A percentile compares a stretch with the other conserved stretches of the same genome.
Evolutionary conservation across 2,797 vertebrate genomes (phyloP).

Genomic region (Falco rusticolus): DNA sequence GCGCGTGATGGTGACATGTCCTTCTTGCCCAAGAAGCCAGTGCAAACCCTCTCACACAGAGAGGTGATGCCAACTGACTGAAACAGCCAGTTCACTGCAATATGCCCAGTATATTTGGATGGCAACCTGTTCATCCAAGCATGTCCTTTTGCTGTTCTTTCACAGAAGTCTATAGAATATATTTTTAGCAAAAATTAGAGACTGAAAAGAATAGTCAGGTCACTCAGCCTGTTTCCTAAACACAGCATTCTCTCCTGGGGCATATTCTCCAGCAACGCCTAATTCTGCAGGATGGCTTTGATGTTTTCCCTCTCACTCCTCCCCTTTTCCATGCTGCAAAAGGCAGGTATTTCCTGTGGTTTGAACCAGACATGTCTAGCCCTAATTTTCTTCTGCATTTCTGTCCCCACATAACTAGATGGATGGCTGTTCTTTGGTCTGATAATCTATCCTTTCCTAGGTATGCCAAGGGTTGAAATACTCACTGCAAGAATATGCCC

Average conservation of each 20-base stretch:
- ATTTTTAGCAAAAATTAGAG: not conserved
- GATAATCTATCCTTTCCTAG: not conserved
- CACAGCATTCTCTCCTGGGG: accelerated
- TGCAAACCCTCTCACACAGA: not conserved
- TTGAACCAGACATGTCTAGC: not conserved
- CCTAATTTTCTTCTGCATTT: not conserved
- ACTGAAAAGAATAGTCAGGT: not conserved
- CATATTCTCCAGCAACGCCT: not conserved
- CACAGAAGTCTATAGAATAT: not conserved
- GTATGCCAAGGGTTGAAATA: not conserved
- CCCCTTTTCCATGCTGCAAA: not conserved
- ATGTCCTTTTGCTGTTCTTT: not conserved
- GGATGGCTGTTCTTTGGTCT: not conserved
- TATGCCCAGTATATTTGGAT: not conserved
- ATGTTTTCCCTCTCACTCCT: not conserved
- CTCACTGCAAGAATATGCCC: not conserved
- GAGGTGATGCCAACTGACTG: not conserved
- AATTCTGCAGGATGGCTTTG: not conserved
- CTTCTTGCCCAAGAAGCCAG: not conserved
- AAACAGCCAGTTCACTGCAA: not conserved
- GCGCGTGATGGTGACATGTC: not conserved
- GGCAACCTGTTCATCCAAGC: not conserved
- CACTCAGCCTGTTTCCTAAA: not conserved
- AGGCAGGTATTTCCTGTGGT: not conserved
- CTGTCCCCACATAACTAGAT: not conserved